phyloP scores from a whole-genome alignment of 53 echinoderm and acorn worm genomes.

The Zoroaster sp. region DNA sequence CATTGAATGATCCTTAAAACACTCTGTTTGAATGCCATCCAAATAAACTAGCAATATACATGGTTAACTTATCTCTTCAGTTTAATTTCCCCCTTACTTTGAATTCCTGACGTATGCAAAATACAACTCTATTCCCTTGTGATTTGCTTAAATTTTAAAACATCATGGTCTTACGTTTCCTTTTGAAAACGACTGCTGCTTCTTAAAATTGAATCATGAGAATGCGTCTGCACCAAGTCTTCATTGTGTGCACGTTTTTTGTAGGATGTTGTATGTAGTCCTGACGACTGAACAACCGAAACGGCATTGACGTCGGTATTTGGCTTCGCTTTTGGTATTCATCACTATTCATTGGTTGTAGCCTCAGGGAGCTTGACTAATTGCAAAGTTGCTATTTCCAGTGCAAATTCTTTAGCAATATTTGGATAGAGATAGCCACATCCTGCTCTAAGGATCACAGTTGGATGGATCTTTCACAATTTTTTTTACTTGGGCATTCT shows the following conservation, averaged over 20 bases:
- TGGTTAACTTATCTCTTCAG: neutral
- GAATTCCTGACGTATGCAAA: neutral
- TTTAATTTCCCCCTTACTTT: neutral
- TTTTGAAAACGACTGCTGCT: neutral
- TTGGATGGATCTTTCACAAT: neutral
- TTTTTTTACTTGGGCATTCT: neutral
- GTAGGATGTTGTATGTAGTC: neutral
- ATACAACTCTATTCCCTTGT: neutral
- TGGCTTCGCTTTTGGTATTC: neutral
- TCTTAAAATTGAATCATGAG: neutral
- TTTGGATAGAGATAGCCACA: slow-evolving; percentile 20
- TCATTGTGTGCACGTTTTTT: neutral
- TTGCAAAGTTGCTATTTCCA: slow-evolving; percentile 43
- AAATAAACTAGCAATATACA: neutral
- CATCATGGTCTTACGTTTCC: neutral
- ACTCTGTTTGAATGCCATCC: neutral
- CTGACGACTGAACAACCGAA: neutral
- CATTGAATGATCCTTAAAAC: slow-evolving; percentile 13
- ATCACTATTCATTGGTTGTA: neutral
- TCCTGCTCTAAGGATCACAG: neutral
- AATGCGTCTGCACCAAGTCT: neutral
- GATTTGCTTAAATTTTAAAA: neutral
- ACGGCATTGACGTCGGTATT: neutral
- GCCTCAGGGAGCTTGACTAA: neutral
- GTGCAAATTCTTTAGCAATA: neutral